These are phyloP conservation scores for Pandemis heparana DNA, from an alignment of 2,888 invertebrate genomes.

Conservation along the genomic window DNA sequence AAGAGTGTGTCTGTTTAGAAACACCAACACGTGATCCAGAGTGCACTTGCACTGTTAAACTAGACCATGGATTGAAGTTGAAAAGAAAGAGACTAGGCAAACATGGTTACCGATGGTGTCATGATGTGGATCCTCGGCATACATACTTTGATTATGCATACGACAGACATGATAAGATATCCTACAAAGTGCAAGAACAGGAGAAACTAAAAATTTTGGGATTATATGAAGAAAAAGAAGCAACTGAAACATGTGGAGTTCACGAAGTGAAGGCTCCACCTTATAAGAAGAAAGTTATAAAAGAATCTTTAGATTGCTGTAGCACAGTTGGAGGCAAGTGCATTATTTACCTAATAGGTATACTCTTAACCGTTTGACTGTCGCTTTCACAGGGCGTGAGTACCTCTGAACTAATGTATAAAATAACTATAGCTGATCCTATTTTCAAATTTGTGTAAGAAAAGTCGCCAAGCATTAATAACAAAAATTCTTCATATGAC, in stretches of 20 bases:
- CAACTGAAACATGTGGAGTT: constrained; percentile 53
- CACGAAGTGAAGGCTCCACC: constrained; percentile 62
- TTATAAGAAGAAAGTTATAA: constrained; percentile 65
- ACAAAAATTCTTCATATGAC: neutral
- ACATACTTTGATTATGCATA: constrained; percentile 78
- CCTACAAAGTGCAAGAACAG: constrained; percentile 54
- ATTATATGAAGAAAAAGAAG: constrained; percentile 54
- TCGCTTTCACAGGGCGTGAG: no score
- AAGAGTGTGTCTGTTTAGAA: constrained; percentile 64
- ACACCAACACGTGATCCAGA: constrained; percentile 45
- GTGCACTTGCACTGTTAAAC: constrained; percentile 60
- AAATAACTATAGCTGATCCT: no score
- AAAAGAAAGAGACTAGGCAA: constrained; percentile 70
- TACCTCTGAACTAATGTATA: no score
- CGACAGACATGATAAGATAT: constrained; percentile 67
- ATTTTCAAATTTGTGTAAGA: no score
- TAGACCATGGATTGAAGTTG: constrained; percentile 56
- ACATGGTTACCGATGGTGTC: constrained; percentile 77
- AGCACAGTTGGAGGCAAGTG: constrained; percentile 76
- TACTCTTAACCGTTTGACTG: no score
- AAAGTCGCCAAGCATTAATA: no score
- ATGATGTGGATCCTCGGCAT: constrained; percentile 73
- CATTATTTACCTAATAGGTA: neutral
- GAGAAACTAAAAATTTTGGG: constrained; percentile 70
- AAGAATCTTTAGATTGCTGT: constrained; percentile 77